Conservation (phyloP, 2,797 vertebrate species). For the Gymnothorax reevesii region DNA sequence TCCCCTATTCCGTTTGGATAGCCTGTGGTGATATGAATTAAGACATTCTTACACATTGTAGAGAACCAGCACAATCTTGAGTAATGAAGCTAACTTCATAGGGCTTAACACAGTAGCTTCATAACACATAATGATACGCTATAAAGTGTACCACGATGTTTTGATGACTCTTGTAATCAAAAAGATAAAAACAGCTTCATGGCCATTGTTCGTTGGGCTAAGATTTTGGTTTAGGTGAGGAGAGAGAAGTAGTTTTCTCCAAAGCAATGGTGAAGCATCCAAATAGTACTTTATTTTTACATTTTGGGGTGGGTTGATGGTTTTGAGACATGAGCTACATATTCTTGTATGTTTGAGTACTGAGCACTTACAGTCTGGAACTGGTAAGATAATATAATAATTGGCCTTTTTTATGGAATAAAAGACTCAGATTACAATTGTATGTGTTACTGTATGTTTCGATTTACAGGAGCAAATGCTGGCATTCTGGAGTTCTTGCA, state of each 20-base stretch:
- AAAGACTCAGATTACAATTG: constrained; percentile 8
- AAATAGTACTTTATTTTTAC: background rate
- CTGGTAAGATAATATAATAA: constrained; percentile 20
- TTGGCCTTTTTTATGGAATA: background rate
- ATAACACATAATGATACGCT: background rate
- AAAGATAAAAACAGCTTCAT: background rate
- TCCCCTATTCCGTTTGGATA: background rate
- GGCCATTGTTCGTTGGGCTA: background rate
- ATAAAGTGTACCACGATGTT: background rate
- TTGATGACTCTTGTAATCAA: background rate
- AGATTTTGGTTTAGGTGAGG: background rate
- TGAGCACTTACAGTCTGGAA: constrained; percentile 35
- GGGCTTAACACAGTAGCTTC: background rate
- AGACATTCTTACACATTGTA: background rate
- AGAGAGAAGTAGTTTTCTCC: background rate
- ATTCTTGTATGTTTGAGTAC: background rate
- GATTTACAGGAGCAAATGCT: constrained; percentile 4
- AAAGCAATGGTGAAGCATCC: background rate
- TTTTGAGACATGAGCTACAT: background rate
- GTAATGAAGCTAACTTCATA: background rate
- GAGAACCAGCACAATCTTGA: background rate
- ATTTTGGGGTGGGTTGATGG: background rate
- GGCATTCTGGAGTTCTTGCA: constrained; percentile 31
- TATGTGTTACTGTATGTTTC: constrained; percentile 2
- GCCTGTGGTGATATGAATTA: background rate